Conservation (phyloP, 2,113 vertebrate genomes). For the Gambusia affinis region DNA sequence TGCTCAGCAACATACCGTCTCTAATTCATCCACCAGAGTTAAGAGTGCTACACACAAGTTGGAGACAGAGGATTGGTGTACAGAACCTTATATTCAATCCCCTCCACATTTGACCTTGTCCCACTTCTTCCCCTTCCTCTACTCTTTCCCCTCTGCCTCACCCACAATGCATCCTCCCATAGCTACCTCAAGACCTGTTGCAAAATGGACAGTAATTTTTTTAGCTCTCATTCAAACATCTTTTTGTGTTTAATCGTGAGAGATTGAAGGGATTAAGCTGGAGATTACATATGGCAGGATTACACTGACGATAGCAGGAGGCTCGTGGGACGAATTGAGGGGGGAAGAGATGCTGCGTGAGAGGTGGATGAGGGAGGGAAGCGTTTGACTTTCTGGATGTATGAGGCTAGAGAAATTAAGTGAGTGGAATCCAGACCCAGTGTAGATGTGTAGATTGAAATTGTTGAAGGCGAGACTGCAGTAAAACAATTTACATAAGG, state of each 20-base stretch:
- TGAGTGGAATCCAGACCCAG: constrained; percentile 39
- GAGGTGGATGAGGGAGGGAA: constrained; percentile 19
- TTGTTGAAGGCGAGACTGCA: background rate
- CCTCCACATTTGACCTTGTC: constrained; percentile 1
- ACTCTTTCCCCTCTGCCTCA: constrained; percentile 15
- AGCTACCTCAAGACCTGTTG: constrained; percentile 25
- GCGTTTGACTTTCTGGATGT: constrained; percentile 22
- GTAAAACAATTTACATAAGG: background rate
- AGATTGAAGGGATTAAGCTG: constrained; percentile 72
- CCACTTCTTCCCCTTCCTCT: constrained; percentile 12
- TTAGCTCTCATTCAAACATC: constrained; percentile 61
- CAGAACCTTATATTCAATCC: constrained; percentile 4
- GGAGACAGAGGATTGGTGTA: background rate
- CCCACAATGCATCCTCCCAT: constrained; percentile 16
- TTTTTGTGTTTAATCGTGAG: constrained; percentile 75
- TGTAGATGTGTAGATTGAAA: constrained; percentile 39
- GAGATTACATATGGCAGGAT: constrained; percentile 70
- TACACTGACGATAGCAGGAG: constrained; percentile 66
- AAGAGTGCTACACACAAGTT: constrained; percentile 18
- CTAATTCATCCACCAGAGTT: constrained; percentile 1
- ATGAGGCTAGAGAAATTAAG: constrained; percentile 32
- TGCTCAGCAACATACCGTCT: background rate
- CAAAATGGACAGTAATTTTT: constrained; percentile 23
- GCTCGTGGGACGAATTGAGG: constrained; percentile 42
- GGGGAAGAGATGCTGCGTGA: constrained; percentile 26